Evolutionary conservation across 2,797 vertebrate species (phyloP).

Genomic region (Menidia menidia): DNA sequence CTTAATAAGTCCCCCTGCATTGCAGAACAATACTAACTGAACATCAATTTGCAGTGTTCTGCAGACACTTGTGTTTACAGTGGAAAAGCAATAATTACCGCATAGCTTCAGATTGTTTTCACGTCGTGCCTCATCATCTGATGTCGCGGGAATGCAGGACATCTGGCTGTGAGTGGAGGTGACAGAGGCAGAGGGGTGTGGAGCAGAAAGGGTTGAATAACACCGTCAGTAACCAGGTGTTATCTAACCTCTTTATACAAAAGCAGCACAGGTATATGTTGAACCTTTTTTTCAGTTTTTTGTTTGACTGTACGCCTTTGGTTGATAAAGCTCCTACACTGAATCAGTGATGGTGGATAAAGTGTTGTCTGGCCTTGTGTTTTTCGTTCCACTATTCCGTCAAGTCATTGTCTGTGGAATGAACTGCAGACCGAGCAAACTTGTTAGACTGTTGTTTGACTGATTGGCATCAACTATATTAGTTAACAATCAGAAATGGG

Average conservation of each 20-base stretch:
- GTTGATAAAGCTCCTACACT: neutral
- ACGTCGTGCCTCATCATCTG: neutral
- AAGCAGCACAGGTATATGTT: neutral
- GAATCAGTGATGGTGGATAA: neutral
- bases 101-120: neutral
- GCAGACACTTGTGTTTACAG: slow-evolving; percentile 1
- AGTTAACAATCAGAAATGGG: neutral
- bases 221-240: slow-evolving; percentile 2
- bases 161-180: slow-evolving; percentile 12
- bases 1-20: too few relatives aligned
- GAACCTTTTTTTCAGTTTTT: too few relatives aligned
- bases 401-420: neutral
- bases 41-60: neutral
- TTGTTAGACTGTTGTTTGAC: neutral
- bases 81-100: slow-evolving; percentile 4
- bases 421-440: neutral
- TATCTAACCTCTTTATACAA: slow-evolving; percentile 3
- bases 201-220: neutral
- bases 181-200: neutral
- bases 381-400: too few relatives aligned
- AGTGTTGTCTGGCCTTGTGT: neutral
- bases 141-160: neutral
- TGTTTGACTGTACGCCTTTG: neutral
- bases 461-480: neutral
- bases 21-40: too few relatives aligned